Evolutionary conservation across 1,140 invertebrate species (phyloP), one percentile per base, ranked within the genome.

Genomic region (Cardiocondyla obscurior): DNA sequence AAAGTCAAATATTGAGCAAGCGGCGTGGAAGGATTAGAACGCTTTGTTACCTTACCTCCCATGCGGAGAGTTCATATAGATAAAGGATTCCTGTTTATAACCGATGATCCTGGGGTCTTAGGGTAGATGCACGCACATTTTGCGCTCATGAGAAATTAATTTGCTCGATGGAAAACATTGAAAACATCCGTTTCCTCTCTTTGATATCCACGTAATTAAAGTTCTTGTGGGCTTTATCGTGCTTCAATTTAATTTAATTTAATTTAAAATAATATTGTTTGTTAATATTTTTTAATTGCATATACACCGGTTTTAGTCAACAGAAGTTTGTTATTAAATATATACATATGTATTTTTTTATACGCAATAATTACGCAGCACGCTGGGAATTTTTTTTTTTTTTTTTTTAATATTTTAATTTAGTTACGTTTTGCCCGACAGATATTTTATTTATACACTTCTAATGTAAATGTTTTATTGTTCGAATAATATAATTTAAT

Each of bases 1-100:
- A 88, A 88, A 88, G 83, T 88, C 87, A 88, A 88, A 88, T 67
- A 83, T 65, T 44, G 65, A 64, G 44, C 19, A 65, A 69, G 42
- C 39, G 44, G 67, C 51, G 72, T 57, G 86, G 64, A 33, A 58
- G 83, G 72, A 88, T 88, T 88, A 88, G 76, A n/a, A 77, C 65
- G 86, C 76, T 88, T 88, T 87, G 83, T 88, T 88, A 79, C 77
- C 12, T 67, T 25, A 28, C 36, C 51, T 57, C 42, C 49, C 28
- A 16, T 14, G 19, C 49, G 14, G 30, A n/a, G 8, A 36, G 51
- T 57, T 76, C 39, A 76, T 65, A 64, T 12, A 14, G 42, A 64
- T 64, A 65, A 76, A 64, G 57, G 19, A 30, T 22, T 46, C n/a
- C 33, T 53, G 39, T 39, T 64, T 64, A 39, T 64, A 44, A 28